These are phyloP conservation scores for rabbit (Oryctolagus cuniculus) DNA, from an alignment of 2,113 vertebrate species.

Conservation along the genomic window mOryCun1.1 NC_091442.1:65737001-65737500, in stretches of 20 bases:
- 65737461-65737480: background rate
- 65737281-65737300: conserved; percentile 96
- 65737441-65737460: background rate
- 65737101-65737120: conserved; percentile 96
- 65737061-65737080: conserved; percentile 94
- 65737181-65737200: conserved; percentile 90
- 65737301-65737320: conserved; percentile 86
- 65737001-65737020: conserved; percentile 94
- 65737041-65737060: conserved; percentile 95
- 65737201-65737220: conserved; percentile 93
- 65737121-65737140: conserved; percentile 92
- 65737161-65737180: conserved; percentile 94
- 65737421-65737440: background rate
- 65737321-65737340: conserved; percentile 93
- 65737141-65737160: conserved; percentile 95
- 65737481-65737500: background rate
- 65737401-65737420: conserved; percentile 80
- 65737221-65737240: conserved; percentile 94
- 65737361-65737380: conserved; percentile 89
- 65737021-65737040: conserved; percentile 96
- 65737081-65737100: conserved; percentile 93
- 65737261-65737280: conserved; percentile 95
- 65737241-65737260: conserved; percentile 95
- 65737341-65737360: conserved; percentile 86
- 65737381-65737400: conserved; percentile 91